These are phyloP conservation scores for Oophaga pumilio DNA, from an alignment of 2,113 vertebrate genomes.

Conservation along the genomic window DNA sequence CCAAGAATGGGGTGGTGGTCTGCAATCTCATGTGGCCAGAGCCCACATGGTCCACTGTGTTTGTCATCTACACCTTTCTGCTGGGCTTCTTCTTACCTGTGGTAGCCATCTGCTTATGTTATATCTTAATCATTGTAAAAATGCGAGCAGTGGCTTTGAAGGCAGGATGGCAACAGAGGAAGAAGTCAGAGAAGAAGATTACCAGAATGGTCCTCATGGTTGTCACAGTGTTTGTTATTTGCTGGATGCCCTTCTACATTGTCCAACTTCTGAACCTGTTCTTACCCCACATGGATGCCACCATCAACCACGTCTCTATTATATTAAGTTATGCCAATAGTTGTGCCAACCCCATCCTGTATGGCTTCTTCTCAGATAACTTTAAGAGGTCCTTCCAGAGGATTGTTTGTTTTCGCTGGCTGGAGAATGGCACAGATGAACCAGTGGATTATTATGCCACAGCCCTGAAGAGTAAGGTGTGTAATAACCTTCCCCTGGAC, in stretches of 20 bases:
- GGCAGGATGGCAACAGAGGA: slow-evolving; percentile 73
- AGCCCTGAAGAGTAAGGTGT: slow-evolving; percentile 62
- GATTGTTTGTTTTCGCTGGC: slow-evolving; percentile 69
- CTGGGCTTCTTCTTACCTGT: slow-evolving; percentile 79
- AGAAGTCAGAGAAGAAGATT: slow-evolving; percentile 77
- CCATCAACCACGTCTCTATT: slow-evolving; percentile 77
- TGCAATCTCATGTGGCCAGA: slow-evolving; percentile 81
- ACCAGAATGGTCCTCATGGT: slow-evolving; percentile 82
- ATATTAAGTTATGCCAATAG: slow-evolving; percentile 82
- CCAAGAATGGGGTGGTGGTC: slow-evolving; percentile 70
- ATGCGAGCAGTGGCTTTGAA: slow-evolving; percentile 73
- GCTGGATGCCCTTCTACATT: slow-evolving; percentile 80
- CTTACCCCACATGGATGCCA: slow-evolving; percentile 74
- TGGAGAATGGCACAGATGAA: slow-evolving; percentile 66
- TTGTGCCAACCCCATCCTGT: slow-evolving; percentile 81
- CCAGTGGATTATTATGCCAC: slow-evolving; percentile 68
- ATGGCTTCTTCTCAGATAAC: slow-evolving; percentile 80
- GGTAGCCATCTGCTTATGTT: slow-evolving; percentile 77
- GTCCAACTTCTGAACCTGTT: slow-evolving; percentile 80
- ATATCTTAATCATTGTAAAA: slow-evolving; percentile 80
- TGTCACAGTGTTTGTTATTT: slow-evolving; percentile 78
- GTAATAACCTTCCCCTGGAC: slow-evolving; percentile 64
- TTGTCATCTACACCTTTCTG: slow-evolving; percentile 76
- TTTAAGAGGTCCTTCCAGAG: slow-evolving; percentile 80
- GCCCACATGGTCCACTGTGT: slow-evolving; percentile 75